Percentiles rank a stretch among this genome's conserved stretches.
These are phyloP conservation scores for Drosophila prosaltans DNA, from an alignment of 1,140 invertebrate genomes.

Conservation along the genomic window DNA sequence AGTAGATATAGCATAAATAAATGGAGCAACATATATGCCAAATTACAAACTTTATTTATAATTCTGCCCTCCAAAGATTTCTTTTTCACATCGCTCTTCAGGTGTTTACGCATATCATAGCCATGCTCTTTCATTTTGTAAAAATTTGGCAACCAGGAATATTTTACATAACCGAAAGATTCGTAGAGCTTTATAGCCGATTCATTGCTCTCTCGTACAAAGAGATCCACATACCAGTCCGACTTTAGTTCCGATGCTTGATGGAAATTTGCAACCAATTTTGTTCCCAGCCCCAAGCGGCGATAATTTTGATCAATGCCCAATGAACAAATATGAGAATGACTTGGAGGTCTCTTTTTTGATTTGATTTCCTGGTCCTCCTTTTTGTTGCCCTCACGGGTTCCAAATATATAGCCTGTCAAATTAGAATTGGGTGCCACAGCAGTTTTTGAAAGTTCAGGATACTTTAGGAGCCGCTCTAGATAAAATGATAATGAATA, in stretches of 20 bases:
- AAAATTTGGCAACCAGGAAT: conserved; percentile 8
- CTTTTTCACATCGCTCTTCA: conserved; percentile 27
- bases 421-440: conserved; percentile 18
- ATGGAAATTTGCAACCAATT: conserved; percentile 34
- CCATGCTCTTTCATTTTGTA: conserved; percentile 51
- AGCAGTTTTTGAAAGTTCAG: conserved; percentile 37
- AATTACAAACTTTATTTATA: conserved; percentile 2
- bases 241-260: not conserved
- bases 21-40: not conserved
- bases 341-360: not conserved
- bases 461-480: conserved; percentile 45
- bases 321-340: conserved; percentile 52
- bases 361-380: not conserved
- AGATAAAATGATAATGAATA: conserved; percentile 52
- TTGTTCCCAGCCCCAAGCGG: conserved; percentile 51
- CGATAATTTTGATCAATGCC: conserved; percentile 33
- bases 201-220: conserved; percentile 43
- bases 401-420: conserved; percentile 57
- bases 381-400: not conserved
- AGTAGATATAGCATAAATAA: conserved; percentile 15
- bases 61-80: conserved; percentile 18
- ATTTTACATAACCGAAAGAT: conserved; percentile 41
- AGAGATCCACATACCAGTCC: conserved; percentile 50
- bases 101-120: conserved; percentile 54
- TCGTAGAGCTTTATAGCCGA: conserved; percentile 41